Evolutionary conservation across 2,113 vertebrate species (phyloP).

Genomic region (rabbit (Oryctolagus cuniculus)): DNA sequence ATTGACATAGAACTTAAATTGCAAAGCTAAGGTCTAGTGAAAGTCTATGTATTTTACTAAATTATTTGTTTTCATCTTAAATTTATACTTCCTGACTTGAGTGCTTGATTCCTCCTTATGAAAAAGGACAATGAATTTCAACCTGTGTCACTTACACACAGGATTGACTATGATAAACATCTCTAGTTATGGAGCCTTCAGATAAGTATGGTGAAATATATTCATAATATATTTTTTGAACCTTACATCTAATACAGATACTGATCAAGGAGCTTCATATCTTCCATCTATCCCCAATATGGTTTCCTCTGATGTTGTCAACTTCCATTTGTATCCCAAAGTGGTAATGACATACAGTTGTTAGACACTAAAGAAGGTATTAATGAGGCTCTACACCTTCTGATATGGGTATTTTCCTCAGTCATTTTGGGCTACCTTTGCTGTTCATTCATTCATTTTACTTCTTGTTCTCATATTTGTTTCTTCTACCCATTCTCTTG

Average conservation of each 20-base stretch:
- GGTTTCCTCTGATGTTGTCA: background rate
- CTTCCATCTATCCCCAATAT: background rate
- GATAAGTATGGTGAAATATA: background rate
- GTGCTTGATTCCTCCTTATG: background rate
- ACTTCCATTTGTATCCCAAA: background rate
- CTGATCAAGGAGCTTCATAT: background rate
- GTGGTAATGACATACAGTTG: background rate
- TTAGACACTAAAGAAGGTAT: background rate
- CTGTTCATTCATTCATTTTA: background rate
- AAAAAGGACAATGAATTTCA: background rate
- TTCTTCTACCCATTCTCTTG: background rate
- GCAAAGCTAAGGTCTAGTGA: background rate
- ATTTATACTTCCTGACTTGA: constrained; percentile 11
- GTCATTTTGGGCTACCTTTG: background rate
- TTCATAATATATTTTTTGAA: background rate
- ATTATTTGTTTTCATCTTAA: constrained; percentile 31
- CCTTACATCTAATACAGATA: background rate
- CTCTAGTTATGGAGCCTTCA: background rate
- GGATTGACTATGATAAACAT: background rate
- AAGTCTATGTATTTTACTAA: constrained; percentile 16
- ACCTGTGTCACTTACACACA: background rate
- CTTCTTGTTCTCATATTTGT: background rate
- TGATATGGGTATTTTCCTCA: background rate
- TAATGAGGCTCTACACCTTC: background rate
- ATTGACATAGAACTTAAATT: background rate